Base-by-base conservation (phyloP, 2,797 vertebrate genomes). In the Tauraco hartlaubi region DNA sequence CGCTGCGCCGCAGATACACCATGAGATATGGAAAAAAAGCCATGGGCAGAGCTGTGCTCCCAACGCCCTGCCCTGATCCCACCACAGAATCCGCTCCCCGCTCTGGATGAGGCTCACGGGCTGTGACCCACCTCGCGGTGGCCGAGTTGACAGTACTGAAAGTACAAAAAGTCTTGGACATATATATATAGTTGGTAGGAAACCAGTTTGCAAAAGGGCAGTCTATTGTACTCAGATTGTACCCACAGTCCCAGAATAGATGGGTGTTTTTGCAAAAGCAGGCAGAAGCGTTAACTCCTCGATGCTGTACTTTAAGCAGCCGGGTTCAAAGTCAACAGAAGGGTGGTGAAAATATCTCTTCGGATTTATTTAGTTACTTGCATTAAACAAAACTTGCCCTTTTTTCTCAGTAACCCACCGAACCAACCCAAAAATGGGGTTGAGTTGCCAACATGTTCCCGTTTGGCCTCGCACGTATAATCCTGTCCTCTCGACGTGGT, bases 301-400 rank as follows among this genome's bases (percentile, higher is more conserved):
- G 94, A 94, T 2, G 0, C 55, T 71, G 33, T 63, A 39, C 87
- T 92, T 88, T 28, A 59, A 74, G 59, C 56, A 83, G 44, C 2
- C 78, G 58, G 63, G 59, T 76, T 67, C 91, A 75, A 90, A 91
- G 73, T 92, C 91, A 94, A 91, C 89, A 92, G 61, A 46, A 62
- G 12, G 2, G 9, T 3, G 46, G 33, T 66, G 88, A 94, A 96
- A 96, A 86, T 35, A 62, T 3, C 54, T 35, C 85, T 58, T 55
- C 9, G 5, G 15, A n/a, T 75, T 54, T 58, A 39, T 84, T 86
- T 81, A 67, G 84, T 94, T 90, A n/a, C 68, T 56, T 88, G 28
- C 56, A 54, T 66, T 58, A 46, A 71, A 22, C 28, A 63, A 83
- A 85, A 75, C 48, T 44, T 41, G 22, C 39, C 52, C 37, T 90